These are phyloP conservation scores for Microcebus murinus DNA, from an alignment of 2,113 vertebrate species.

Conservation along the genomic window DNA sequence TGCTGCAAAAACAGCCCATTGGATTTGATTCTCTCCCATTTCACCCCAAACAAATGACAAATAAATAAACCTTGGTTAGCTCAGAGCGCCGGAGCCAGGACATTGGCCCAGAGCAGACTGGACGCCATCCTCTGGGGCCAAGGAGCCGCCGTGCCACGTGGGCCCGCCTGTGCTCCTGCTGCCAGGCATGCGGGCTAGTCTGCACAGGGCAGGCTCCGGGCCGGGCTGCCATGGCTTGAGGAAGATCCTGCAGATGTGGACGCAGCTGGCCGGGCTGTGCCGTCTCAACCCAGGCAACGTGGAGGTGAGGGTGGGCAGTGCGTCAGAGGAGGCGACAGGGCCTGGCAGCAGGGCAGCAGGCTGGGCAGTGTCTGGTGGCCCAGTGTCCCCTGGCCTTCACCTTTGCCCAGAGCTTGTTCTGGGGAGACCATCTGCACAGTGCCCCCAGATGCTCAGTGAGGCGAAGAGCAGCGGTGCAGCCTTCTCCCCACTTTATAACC, in stretches of 20 bases:
- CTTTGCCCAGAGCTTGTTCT: background rate
- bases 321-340: background rate
- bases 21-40: conserved; percentile 73
- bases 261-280: background rate
- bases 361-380: background rate
- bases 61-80: conserved; percentile 73
- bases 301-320: background rate
- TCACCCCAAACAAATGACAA: conserved; percentile 79
- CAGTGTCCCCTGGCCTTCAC: background rate
- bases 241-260: background rate
- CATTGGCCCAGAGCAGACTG: conserved; percentile 16
- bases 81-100: conserved; percentile 49
- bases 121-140: background rate
- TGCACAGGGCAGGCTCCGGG: background rate
- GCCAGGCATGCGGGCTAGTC: background rate
- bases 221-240: background rate
- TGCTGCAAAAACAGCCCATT: conserved; percentile 63
- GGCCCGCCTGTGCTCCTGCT: background rate
- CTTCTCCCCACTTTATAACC: background rate
- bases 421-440: background rate
- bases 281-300: background rate
- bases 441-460: background rate
- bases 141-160: background rate
- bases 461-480: background rate
- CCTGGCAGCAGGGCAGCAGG: background rate